Evolutionary conservation across 2,888 invertebrate species (phyloP).

Genomic region (Ophraella communa): DNA sequence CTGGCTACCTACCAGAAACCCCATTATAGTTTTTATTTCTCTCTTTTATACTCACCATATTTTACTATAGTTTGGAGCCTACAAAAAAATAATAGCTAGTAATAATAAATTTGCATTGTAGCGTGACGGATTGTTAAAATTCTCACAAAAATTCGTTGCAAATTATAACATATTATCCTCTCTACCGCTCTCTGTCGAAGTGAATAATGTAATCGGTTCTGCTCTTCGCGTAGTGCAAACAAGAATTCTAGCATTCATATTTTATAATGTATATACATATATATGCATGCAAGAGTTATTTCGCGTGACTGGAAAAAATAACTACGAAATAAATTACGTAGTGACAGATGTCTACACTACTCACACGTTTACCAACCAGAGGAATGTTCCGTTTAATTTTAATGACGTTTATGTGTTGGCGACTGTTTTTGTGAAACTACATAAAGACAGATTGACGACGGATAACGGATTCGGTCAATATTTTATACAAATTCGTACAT

Average conservation of each 20-base stretch:
- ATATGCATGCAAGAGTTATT: not conserved
- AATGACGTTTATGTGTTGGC: not conserved
- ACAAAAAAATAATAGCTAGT: not conserved
- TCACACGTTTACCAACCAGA: not conserved
- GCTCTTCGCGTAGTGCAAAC: not conserved
- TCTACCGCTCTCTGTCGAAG: not conserved
- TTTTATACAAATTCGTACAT: not conserved
- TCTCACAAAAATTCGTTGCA: not conserved
- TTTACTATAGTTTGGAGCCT: not conserved
- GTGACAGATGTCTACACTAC: not conserved
- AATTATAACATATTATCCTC: not conserved
- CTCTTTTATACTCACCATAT: not conserved
- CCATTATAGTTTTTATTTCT: not conserved
- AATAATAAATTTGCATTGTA: not conserved
- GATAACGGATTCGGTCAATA: not conserved
- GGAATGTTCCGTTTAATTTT: not conserved
- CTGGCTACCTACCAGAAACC: no score
- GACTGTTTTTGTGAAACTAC: not conserved
- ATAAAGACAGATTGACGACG: not conserved
- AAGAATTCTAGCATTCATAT: not conserved
- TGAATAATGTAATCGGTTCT: slow-evolving; percentile 1
- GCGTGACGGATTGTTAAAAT: not conserved
- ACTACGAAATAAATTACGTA: not conserved
- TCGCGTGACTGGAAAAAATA: not conserved
- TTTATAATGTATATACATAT: not conserved